Base-by-base conservation (phyloP, 2,797 vertebrate genomes). In the Peromyscus attwateri region DNA sequence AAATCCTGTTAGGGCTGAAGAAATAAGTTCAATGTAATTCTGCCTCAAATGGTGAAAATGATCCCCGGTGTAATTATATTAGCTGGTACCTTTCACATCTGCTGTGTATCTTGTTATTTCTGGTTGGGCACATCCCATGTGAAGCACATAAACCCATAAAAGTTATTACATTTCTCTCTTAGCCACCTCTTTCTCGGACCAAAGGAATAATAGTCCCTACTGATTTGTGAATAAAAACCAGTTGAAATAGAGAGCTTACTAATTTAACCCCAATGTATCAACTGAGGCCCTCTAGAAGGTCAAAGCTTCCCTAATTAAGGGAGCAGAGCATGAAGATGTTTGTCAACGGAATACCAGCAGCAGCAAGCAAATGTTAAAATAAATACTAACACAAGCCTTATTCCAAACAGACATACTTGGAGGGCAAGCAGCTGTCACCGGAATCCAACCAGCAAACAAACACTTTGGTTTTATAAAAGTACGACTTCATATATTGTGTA, bases 111-210 rank as follows among this genome's bases (percentile, higher is more conserved):
- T 96, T 94, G 34, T 95, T 94, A 94, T 96, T 96, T 94, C 94
- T 89, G 81, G 71, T 80, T 90, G 96, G 76, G 27, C n/a, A 97
- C 83, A 91, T 89, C 88, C 64, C 70, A 93, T 68, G 57, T 94
- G 89, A 97, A 93, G 68, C 92, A 97, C 66, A 95, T 85, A 90
- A 97, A 90, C 62, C 89, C 90, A 92, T 95, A 95, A 96, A 96
- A 97, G 27, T 79, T 93, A 93, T 94, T 90, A 90, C 71, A 95
- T 96, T 96, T 96, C 88, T 79, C 89, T 89, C 79, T 95, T 70
- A 96, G 64, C 23, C 37, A 95, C 76, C 89, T 85, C 40, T 81
- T 70, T 89, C 80, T 57, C 25, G n/a, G 17, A 60, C n/a, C 75
- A 90, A 75, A 91, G 81, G 55, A 80, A 34, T 70, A 81, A 66